Evolutionary conservation across 1,140 invertebrate genomes (phyloP).

Genomic region (Drosophila orosa): DNA sequence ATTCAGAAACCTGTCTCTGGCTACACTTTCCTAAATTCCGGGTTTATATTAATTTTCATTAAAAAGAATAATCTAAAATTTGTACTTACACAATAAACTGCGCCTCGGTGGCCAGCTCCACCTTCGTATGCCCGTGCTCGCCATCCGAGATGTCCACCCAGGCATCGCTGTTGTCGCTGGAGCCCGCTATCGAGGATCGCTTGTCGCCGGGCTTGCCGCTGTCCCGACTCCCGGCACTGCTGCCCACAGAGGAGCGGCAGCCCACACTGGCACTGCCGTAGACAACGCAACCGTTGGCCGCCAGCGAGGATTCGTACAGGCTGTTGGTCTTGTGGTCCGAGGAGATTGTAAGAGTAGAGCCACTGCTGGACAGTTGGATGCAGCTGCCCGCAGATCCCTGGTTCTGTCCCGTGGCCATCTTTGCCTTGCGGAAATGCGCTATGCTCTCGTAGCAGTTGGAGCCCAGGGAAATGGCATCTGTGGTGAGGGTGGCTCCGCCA

Average conservation of each 20-base stretch:
- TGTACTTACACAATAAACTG: slow-evolving; percentile 85
- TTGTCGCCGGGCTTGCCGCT: slow-evolving; percentile 47
- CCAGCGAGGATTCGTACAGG: slow-evolving; percentile 85
- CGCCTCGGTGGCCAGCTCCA: slow-evolving; percentile 44
- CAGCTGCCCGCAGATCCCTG: slow-evolving; percentile 78
- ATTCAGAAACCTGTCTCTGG: neutral
- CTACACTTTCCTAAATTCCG: neutral
- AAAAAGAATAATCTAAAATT: neutral
- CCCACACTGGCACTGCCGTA: slow-evolving; percentile 84
- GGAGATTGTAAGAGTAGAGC: slow-evolving; percentile 86
- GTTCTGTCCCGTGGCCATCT: slow-evolving; percentile 58
- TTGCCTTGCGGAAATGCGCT: slow-evolving; percentile 82
- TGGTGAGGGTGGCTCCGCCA: slow-evolving; percentile 19
- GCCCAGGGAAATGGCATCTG: slow-evolving; percentile 78
- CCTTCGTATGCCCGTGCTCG: slow-evolving; percentile 19
- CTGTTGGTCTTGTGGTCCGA: slow-evolving; percentile 89
- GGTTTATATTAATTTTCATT: too few species aligned
- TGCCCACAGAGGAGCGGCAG: slow-evolving; percentile 63
- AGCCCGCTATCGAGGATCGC: slow-evolving; percentile 82
- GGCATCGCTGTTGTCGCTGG: slow-evolving; percentile 87
- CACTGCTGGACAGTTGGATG: slow-evolving; percentile 84
- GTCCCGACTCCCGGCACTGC: slow-evolving; percentile 29
- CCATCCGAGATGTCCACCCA: slow-evolving; percentile 88
- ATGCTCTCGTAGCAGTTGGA: slow-evolving; percentile 87
- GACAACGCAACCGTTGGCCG: slow-evolving; percentile 75